A percentile compares a stretch with the other conserved stretches of the same genome.
Evolutionary conservation across 2,113 vertebrate genomes (phyloP).

Genomic region (Lamprotornis superbus): DNA sequence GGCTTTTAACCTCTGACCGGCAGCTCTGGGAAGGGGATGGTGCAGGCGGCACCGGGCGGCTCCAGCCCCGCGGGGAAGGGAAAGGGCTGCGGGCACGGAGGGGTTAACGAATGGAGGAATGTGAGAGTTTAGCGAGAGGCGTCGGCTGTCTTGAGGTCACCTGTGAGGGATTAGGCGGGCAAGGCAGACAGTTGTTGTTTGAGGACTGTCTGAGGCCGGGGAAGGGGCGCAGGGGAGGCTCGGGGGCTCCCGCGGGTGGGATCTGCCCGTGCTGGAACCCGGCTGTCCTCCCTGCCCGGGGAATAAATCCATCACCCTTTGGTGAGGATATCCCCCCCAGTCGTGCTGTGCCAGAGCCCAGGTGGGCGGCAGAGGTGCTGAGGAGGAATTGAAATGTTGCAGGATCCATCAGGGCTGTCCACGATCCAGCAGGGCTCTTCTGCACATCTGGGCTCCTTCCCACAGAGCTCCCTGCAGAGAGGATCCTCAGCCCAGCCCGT

Average conservation of each 20-base stretch:
- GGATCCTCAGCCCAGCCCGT: not conserved
- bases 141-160: slow-evolving; percentile 76
- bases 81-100: slow-evolving; percentile 14
- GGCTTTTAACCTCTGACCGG: slow-evolving; percentile 77
- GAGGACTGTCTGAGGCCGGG: slow-evolving; percentile 74
- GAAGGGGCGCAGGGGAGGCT: not conserved
- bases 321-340: not conserved
- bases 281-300: not conserved
- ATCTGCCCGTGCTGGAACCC: slow-evolving; percentile 27
- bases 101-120: slow-evolving; percentile 74
- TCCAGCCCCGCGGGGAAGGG: not conserved
- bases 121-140: slow-evolving; percentile 70
- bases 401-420: not conserved
- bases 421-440: not conserved
- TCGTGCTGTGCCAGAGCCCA: not conserved
- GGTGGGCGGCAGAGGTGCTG: not conserved
- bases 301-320: not conserved
- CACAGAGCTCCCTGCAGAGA: fast-evolving
- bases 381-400: not conserved
- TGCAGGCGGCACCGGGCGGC: slow-evolving; percentile 38
- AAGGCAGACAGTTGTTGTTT: slow-evolving; percentile 77
- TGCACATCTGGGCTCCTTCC: not conserved
- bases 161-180: slow-evolving; percentile 76
- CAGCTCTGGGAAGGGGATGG: slow-evolving; percentile 48
- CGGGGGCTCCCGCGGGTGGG: not conserved